Base-by-base conservation (phyloP, 2,888 invertebrate genomes). In the Metallyticus violacea region DNA sequence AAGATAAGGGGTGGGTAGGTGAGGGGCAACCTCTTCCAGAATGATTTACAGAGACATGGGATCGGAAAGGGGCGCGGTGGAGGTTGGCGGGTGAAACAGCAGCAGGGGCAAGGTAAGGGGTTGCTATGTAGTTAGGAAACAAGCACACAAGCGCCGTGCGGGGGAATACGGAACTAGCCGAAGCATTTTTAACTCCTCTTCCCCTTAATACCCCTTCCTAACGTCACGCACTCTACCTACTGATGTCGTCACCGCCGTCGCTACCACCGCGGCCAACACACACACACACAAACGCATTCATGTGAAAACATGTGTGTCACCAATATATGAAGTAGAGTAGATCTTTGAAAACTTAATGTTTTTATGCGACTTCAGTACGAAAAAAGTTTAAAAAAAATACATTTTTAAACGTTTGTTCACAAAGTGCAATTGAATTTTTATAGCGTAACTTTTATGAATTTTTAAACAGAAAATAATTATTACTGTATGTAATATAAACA, bases 131-230 rank as follows among this genome's bases (percentile, higher is more conserved):
- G 83, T 26, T 83, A 83, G 25, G 22, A 62, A 30, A 81, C 76
- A 15, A 28, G 25, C 81, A 30, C 81, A 81, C 81, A 81, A 81
- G 83, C 77, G 77, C 83, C 22, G 83, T 25, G 25, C 83, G 83
- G 77, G 28, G 77, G 28, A 26, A 77, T 9, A 83, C 76, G 83
- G 77, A 77, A 83, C 77, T 22, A 77, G n/a, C 22, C 28, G 40
- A 82, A 83, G 77, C 76, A 79, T 77, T 28, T 81, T 81, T 81
- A n/a, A 62, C 40, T 62, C 40, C 40, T 62, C 40, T 62, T 62
- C 22, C 40, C 40, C 40, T 22, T 62, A 62, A 62, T 15, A 62
- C 40, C 40, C 83, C 83, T 76, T 26, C 83, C 27, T 15, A 26
- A 7, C 30, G 30, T 26, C 30, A 22, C 6, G 15, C 29, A 29